phyloP scores from a whole-genome alignment of 2,113 vertebrate genomes.

The Sterrhoptilus dennistouni region DNA sequence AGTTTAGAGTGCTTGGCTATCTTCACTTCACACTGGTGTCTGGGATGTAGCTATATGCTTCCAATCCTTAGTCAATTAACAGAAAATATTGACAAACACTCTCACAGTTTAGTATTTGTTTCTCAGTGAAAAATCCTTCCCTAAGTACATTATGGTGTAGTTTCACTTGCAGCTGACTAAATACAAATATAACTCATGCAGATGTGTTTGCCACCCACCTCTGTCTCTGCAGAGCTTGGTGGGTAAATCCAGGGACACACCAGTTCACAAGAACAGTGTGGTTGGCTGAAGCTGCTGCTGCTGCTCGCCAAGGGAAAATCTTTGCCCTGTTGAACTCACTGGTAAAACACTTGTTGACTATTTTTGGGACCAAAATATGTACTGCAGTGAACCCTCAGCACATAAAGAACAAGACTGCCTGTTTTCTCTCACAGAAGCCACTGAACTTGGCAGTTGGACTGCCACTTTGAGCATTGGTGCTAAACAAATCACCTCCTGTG shows the following conservation, averaged over 20 bases:
- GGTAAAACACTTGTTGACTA: not conserved
- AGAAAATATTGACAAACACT: not conserved
- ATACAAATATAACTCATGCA: not conserved
- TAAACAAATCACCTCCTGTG: not conserved
- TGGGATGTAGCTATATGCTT: not conserved
- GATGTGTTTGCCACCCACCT: not conserved
- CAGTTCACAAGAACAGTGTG: not conserved
- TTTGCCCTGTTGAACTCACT: not conserved
- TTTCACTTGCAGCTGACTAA: not conserved
- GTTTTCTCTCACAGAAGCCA: not conserved
- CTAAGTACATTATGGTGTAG: not conserved
- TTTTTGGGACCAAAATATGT: not conserved
- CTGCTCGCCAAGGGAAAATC: not conserved
- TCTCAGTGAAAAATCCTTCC: not conserved
- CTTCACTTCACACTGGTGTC: not conserved
- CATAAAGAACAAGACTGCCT: not conserved
- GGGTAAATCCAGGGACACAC: not conserved
- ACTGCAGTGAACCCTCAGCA: not conserved
- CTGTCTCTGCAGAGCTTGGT: not conserved
- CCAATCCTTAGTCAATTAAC: not conserved
- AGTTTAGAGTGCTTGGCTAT: not conserved
- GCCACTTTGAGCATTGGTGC: not conserved
- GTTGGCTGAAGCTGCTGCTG: not conserved
- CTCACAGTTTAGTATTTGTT: not conserved
- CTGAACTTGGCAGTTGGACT: not conserved